Evolutionary conservation across 2,113 vertebrate species (phyloP).

Genomic region (Silurus meridionalis): DNA sequence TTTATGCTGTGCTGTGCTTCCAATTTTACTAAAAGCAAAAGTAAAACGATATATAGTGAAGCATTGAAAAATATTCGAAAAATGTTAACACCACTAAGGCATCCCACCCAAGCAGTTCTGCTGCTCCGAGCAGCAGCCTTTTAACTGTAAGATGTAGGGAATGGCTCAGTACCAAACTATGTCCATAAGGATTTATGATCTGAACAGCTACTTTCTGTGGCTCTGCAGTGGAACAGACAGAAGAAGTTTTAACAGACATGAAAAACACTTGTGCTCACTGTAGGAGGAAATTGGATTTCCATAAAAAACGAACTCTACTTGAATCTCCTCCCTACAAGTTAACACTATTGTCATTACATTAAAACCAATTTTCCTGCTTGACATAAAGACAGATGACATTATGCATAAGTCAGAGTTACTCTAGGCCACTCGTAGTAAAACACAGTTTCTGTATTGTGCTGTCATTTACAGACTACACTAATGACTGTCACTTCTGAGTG

Average conservation of each 20-base stretch:
- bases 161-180: neutral
- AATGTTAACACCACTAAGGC: neutral
- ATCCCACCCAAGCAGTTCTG: neutral
- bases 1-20: neutral
- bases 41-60: neutral
- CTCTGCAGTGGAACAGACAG: neutral
- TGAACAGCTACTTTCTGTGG: neutral
- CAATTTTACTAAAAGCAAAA: neutral
- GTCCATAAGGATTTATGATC: neutral
- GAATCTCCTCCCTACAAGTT: neutral
- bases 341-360: slow-evolving; percentile 5
- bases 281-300: slow-evolving; percentile 11
- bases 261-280: slow-evolving; percentile 6
- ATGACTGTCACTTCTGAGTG: slow-evolving; percentile 34
- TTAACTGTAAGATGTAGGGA: neutral
- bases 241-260: neutral
- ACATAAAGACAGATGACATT: neutral
- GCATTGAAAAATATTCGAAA: neutral
- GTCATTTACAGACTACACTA: slow-evolving; percentile 42
- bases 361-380: neutral
- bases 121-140: neutral
- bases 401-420: slow-evolving; percentile 10
- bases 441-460: slow-evolving; percentile 31
- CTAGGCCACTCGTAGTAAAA: slow-evolving; percentile 18
- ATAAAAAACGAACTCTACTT: neutral